Base-by-base conservation (phyloP, 2,797 vertebrate species). In the Aselliscus stoliczkanus region DNA sequence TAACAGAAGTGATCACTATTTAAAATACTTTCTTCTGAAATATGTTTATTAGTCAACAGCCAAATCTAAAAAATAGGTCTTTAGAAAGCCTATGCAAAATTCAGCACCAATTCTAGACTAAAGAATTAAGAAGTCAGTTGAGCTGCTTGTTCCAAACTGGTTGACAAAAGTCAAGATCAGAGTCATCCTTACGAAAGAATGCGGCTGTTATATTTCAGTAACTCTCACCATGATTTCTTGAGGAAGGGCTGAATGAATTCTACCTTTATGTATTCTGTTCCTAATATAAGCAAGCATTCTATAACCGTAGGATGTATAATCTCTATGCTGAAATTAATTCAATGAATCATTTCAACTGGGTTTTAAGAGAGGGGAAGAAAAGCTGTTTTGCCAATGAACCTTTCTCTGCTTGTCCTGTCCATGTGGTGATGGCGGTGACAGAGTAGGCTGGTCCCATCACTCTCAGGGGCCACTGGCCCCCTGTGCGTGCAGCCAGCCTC, bases 1-100 rank as follows among this genome's bases (percentile, higher is more conserved):
- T 86, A 84, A 88, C 18, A 85, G 37, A 75, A 69, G 54, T 64
- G 58, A 90, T 37, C 93, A 75, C 17, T 84, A 83, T 88, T 77
- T 34, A 91, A 88, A 89, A 88, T 83, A 72, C 42, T 54, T 75
- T 42, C 29, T 73, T 79, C 47, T 5, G 52, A 92, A 70, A 42
- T 20, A 82, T 42, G 52, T 65, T 75, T 18, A 67, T 77, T 80
- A 94, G n/a, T 82, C 75, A 92, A n/a, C 29, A 69, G 34, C 8
- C 14, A 82, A 65, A 84, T 75, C 77, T 39, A 76, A 60, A 67
- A 96, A 92, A 60, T 7, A 93, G 42, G 73, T 56, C 50, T 91
- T 95, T 50, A 44, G 81, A 97, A 97, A 93, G 89, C 3, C 81
- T 91, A 96, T 75, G 44, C 73, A 81, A 93, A 95, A 97, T 94